These are phyloP conservation scores for Danio tinwini DNA, from an alignment of 2,797 vertebrate species.

Conservation along the genomic window DNA sequence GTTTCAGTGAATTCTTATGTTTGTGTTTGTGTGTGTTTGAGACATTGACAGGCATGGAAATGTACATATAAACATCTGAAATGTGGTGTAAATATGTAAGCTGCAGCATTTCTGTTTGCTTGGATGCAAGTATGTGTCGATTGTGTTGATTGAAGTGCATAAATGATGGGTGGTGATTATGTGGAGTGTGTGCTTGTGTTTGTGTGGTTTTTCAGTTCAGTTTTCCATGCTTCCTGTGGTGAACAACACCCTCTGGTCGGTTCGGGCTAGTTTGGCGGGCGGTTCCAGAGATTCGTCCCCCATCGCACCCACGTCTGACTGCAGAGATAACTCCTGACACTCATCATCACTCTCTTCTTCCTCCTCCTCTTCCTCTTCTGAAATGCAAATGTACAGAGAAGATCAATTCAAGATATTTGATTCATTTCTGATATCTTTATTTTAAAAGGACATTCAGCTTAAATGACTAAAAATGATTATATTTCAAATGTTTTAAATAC, in stretches of 20 bases:
- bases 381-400: conserved; percentile 35
- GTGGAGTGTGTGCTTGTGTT: conserved; percentile 29
- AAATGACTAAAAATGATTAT: too few relatives aligned
- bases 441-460: not conserved
- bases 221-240: conserved; percentile 74
- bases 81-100: conserved; percentile 18
- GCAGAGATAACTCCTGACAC: conserved; percentile 85
- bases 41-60: conserved; percentile 12
- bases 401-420: not conserved
- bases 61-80: conserved; percentile 14
- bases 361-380: conserved; percentile 93
- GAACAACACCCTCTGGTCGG: conserved; percentile 87
- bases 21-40: conserved; percentile 43
- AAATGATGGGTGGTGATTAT: conserved; percentile 6
- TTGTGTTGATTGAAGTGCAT: not conserved
- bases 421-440: not conserved
- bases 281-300: conserved; percentile 88
- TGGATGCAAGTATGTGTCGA: not conserved
- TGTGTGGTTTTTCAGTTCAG: conserved; percentile 55
- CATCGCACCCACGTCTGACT: conserved; percentile 74
- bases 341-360: conserved; percentile 93
- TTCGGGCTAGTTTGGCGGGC: conserved; percentile 87
- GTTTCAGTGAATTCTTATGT: conserved; percentile 41
- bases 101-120: conserved; percentile 34
- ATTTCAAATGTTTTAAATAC: too few relatives aligned